A percentile compares a stretch with the other conserved stretches of the same genome.
phyloP scores from a whole-genome alignment of 2,888 invertebrate species.

The Teleogryllus oceanicus region DNA sequence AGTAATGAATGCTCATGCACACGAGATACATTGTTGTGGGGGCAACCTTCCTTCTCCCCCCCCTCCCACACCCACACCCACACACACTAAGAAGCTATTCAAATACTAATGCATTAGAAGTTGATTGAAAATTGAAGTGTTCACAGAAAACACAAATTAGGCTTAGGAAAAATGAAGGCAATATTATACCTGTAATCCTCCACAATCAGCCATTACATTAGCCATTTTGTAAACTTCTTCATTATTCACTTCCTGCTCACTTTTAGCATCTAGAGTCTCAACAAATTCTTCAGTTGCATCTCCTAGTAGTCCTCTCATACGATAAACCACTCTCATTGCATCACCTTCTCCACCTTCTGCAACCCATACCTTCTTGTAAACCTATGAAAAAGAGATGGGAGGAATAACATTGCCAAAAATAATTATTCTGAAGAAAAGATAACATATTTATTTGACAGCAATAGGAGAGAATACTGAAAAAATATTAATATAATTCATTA shows the following conservation, averaged over 20 bases:
- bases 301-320: constrained; percentile 95
- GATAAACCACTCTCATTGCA: constrained; percentile 95
- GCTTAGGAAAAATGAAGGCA: not conserved
- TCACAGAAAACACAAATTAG: too few species aligned
- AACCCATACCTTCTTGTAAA: constrained; percentile 72
- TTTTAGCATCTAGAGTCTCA: constrained; percentile 83
- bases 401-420: not conserved
- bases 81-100: too few species aligned
- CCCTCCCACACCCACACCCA: too few species aligned
- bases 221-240: constrained; percentile 93
- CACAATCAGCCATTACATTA: constrained; percentile 76
- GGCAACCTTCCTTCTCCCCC: too few species aligned
- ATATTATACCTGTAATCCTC: constrained; percentile 57
- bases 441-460: too few species aligned
- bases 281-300: constrained; percentile 99
- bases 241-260: constrained; percentile 83
- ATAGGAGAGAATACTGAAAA: too few species aligned
- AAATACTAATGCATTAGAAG: too few species aligned
- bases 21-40: too few species aligned
- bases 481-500: too few species aligned
- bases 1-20: too few species aligned
- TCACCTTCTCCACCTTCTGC: constrained; percentile 84
- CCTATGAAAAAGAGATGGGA: constrained; percentile 48
- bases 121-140: too few species aligned
- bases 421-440: too few species aligned